phyloP scores from a whole-genome alignment of 2,888 invertebrate genomes.

The Odontocolon sp. region DNA sequence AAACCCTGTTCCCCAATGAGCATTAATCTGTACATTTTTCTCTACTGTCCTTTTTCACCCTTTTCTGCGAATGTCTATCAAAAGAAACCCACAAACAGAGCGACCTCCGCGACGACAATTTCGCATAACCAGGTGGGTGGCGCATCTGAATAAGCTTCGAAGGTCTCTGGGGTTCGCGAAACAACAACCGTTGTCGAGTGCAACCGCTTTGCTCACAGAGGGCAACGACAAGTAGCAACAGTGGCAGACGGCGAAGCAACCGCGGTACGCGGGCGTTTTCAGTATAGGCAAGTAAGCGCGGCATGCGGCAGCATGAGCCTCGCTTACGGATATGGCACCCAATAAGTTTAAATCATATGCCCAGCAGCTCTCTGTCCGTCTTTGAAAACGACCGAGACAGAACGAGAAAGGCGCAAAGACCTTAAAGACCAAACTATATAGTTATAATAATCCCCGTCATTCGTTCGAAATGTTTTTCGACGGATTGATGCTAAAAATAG shows the following conservation, averaged over 20 bases:
- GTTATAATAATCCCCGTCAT: constrained; percentile 8
- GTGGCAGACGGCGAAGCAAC: constrained; percentile 50
- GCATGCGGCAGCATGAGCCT: constrained; percentile 25
- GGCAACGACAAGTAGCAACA: constrained; percentile 54
- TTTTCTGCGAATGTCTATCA: constrained; percentile 24
- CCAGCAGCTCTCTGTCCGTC: constrained; percentile 23
- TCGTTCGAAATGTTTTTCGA: not conserved
- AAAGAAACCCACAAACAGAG: constrained; percentile 48
- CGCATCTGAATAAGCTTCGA: constrained; percentile 46
- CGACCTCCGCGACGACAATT: constrained; percentile 35
- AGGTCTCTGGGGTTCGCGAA: constrained; percentile 20
- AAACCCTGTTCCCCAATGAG: not conserved
- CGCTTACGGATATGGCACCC: constrained; percentile 65
- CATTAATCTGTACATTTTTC: not conserved
- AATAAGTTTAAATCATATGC: constrained; percentile 78
- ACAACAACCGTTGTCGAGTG: constrained; percentile 38
- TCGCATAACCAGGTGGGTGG: constrained; percentile 56
- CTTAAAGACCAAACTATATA: not conserved
- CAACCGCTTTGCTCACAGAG: constrained; percentile 27
- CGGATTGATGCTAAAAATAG: not conserved
- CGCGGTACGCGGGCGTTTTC: constrained; percentile 61
- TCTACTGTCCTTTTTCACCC: not conserved
- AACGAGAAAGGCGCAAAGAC: not conserved
- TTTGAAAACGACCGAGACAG: not conserved
- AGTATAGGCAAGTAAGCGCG: too few species aligned